Percentiles rank a stretch among this genome's conserved stretches.
These are phyloP conservation scores for Falco peregrinus DNA, from an alignment of 2,797 vertebrate genomes.

Conservation along the genomic window DNA sequence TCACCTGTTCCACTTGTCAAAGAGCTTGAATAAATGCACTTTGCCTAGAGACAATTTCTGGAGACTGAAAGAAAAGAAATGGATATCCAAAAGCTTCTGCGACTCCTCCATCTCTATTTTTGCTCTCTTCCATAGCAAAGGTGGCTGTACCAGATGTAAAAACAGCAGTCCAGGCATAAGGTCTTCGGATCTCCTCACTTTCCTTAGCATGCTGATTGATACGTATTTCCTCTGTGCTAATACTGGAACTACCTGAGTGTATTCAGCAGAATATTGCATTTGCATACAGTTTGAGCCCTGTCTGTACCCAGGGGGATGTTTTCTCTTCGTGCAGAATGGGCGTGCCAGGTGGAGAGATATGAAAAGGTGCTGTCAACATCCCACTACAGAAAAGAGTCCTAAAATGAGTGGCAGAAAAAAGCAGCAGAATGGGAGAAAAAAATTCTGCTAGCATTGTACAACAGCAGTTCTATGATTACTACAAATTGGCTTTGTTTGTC, in stretches of 20 bases:
- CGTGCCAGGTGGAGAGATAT: neutral
- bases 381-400: neutral
- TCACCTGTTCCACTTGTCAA: neutral
- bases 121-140: neutral
- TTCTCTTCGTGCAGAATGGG: neutral
- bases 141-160: neutral
- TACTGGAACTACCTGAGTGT: neutral
- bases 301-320: neutral
- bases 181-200: neutral
- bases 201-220: neutral
- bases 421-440: neutral
- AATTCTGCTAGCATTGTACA: neutral
- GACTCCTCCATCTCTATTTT: neutral
- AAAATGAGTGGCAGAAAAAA: neutral
- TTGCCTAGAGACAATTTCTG: neutral
- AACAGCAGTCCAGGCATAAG: neutral
- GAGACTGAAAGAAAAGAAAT: neutral
- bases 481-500: neutral
- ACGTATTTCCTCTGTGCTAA: rapidly evolving
- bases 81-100: neutral
- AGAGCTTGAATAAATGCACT: neutral
- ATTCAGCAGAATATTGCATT: neutral
- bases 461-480: neutral
- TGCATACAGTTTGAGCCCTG: neutral
- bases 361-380: neutral